Percentiles rank a stretch among this genome's conserved stretches.
phyloP scores from a whole-genome alignment of 1,140 invertebrate species.

The Heterodera carotae region DNA sequence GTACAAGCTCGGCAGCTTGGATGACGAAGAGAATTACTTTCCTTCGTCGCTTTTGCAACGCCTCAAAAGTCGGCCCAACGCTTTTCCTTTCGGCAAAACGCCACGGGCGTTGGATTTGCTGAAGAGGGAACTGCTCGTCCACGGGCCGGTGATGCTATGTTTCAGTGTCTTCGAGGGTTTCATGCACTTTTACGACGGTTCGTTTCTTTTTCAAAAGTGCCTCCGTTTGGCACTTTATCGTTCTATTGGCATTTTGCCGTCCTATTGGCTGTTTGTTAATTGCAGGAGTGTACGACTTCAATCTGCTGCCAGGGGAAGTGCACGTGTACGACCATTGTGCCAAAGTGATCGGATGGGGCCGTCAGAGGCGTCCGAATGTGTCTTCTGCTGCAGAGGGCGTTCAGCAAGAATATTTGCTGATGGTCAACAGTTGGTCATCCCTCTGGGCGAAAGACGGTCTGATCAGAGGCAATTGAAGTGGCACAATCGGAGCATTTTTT shows the following conservation, averaged over 20 bases:
- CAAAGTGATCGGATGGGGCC: slow-evolving; percentile 38
- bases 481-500: slow-evolving; percentile 4
- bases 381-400: not conserved
- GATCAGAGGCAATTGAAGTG: slow-evolving; percentile 1
- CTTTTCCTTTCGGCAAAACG: slow-evolving; percentile 17
- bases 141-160: slow-evolving; percentile 34
- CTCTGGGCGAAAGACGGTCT: slow-evolving; percentile 33
- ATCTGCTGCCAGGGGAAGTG: slow-evolving; percentile 17
- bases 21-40: slow-evolving; percentile 24
- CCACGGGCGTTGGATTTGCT: slow-evolving; percentile 20
- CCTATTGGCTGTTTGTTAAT: slow-evolving; percentile 11
- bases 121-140: slow-evolving; percentile 20
- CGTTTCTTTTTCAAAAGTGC: not conserved
- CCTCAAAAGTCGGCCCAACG: slow-evolving; percentile 1
- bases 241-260: too few relatives aligned
- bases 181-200: slow-evolving; percentile 41
- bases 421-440: slow-evolving; percentile 35
- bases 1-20: slow-evolving; percentile 37
- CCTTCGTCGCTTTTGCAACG: slow-evolving; percentile 9
- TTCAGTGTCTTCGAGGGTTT: slow-evolving; percentile 40
- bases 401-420: slow-evolving; percentile 23
- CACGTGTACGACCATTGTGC: slow-evolving; percentile 42
- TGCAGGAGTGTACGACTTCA: slow-evolving; percentile 40
- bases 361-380: slow-evolving; percentile 21
- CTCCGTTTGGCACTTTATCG: not conserved